Evolutionary conservation across 2,888 invertebrate species (phyloP), one percentile per base, ranked within the genome.

Genomic region (Netelia virgata): DNA sequence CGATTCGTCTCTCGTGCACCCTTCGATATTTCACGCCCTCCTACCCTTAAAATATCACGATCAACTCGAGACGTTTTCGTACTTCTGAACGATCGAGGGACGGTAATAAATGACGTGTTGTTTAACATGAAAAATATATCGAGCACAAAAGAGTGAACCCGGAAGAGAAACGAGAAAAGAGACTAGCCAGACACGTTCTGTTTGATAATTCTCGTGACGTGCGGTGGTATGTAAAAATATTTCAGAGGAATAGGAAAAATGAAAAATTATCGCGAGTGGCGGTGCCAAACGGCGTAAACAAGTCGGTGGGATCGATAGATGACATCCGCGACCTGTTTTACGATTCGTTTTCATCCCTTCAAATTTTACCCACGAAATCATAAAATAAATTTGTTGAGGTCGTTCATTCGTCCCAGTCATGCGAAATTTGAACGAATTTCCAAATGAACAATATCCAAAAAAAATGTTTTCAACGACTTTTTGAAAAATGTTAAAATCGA

Each of bases 261-360:
- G 68, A 76, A 76, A 76, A 76, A 76, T 68, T 66, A 68, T 28
- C 55, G n/a, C 16, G 23, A 43, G 57, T 11, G 16, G 57, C 28
- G 47, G 66, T 14, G 76, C 76, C 57, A 76, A 57, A 68, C 55
- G 66, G 41, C 76, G 76, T 68, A 76, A 76, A 76, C 76, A 76
- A 68, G 57, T 14, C 43, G 16, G 6, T 55, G 9, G 41, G 68
- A 76, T 76, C 76, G 68, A 76, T 76, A 68, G 68, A 59, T 23
- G 41, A 10, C 57, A 10, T 59, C 10, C 20, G 57, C 11, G 10
- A 16, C 41, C 9, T 20, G 64, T 11, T 74, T 59, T 59, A 20
- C 10, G 18, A 5, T 10, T 59, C 9, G 8, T 10, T 18, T 59
- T 59, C 57, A 59, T 43, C 66, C 10, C 11, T 1, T 18, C 23